These are phyloP conservation scores for Apis dorsata DNA, from an alignment of 1,140 invertebrate genomes.

Conservation along the genomic window DNA sequence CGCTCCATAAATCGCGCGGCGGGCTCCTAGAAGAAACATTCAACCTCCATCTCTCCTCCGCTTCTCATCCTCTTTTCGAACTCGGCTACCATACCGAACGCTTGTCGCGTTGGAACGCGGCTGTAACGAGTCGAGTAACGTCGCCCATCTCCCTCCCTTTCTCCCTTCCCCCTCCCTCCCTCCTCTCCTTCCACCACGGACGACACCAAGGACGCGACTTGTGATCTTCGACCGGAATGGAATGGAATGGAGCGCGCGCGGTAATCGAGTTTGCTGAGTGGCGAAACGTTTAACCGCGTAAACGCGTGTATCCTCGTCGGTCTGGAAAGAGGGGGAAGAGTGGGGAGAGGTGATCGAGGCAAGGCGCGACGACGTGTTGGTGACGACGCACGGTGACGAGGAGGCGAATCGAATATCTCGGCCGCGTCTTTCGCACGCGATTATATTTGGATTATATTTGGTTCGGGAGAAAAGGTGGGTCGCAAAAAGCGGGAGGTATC, in stretches of 20 bases:
- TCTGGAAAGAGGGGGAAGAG: too few relatives aligned
- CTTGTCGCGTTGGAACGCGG: slow-evolving; percentile 49
- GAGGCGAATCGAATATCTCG: too few relatives aligned
- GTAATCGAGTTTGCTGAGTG: slow-evolving; percentile 1
- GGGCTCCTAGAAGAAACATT: slow-evolving; percentile 77
- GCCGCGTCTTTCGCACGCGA: too few relatives aligned
- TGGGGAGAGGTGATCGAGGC: too few relatives aligned
- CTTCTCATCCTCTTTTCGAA: slow-evolving; percentile 67
- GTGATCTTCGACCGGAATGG: neutral
- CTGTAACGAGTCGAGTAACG: neutral
- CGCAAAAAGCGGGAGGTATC: neutral
- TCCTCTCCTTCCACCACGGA: neutral
- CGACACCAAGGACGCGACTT: slow-evolving; percentile 25
- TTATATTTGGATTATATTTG: too few relatives aligned
- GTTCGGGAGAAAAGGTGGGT: neutral
- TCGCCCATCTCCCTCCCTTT: neutral
- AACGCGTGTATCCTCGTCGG: too few relatives aligned
- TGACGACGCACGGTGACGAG: too few relatives aligned
- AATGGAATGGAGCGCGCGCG: too few relatives aligned
- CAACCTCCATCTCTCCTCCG: slow-evolving; percentile 67
- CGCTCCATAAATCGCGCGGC: slow-evolving; percentile 79
- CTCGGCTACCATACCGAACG: slow-evolving; percentile 54
- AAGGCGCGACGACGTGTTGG: too few relatives aligned
- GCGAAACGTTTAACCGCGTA: neutral
- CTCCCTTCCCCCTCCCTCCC: too few relatives aligned